Percentiles rank a stretch among this genome's conserved stretches.
phyloP scores from a whole-genome alignment of 2,113 vertebrate genomes.

The Nannospalax galili region DNA sequence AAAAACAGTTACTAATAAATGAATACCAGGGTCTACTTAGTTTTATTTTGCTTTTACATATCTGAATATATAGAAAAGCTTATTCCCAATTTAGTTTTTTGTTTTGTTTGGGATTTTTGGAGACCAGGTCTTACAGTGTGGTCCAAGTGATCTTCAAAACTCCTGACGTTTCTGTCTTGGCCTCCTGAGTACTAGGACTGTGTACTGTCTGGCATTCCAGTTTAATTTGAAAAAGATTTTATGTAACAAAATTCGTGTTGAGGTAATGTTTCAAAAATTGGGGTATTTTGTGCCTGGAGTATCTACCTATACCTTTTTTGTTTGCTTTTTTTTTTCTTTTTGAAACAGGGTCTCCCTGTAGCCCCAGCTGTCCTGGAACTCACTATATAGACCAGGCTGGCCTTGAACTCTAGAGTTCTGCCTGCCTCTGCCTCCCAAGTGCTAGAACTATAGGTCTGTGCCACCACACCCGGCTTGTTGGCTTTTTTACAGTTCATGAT shows the following conservation, averaged over 20 bases:
- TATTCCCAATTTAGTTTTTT: neutral
- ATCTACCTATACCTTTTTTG: neutral
- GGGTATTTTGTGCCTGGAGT: neutral
- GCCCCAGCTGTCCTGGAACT: neutral
- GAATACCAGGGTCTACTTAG: neutral
- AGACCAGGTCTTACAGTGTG: neutral
- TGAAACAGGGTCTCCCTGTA: neutral
- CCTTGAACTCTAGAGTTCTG: neutral
- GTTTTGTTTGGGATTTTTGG: neutral
- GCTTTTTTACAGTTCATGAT: neutral
- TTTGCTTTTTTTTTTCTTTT: neutral
- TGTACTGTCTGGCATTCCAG: neutral
- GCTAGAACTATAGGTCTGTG: neutral
- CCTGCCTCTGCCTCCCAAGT: neutral
- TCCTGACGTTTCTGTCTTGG: too few relatives aligned
- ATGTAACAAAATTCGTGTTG: neutral
- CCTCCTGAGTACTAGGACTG: neutral
- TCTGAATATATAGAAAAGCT: conserved; percentile 3
- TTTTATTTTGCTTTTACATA: neutral
- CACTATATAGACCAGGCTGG: neutral
- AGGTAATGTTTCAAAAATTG: neutral
- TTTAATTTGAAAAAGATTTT: conserved; percentile 10
- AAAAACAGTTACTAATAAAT: neutral
- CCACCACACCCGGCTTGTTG: neutral
- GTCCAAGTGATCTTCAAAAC: neutral